Base-by-base conservation (phyloP, 2,797 vertebrate genomes). In the Trichosurus vulpecula region DNA sequence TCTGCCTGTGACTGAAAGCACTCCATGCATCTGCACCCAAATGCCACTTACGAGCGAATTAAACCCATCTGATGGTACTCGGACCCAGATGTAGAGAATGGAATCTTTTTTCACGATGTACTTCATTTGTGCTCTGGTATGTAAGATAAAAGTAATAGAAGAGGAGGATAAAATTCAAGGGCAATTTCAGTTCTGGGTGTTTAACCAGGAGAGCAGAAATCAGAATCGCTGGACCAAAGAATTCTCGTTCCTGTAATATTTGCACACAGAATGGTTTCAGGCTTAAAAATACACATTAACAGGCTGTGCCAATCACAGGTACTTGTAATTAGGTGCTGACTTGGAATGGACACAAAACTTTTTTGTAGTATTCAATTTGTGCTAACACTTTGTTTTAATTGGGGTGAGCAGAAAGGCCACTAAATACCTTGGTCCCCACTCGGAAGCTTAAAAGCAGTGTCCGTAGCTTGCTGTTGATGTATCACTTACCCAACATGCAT, bases 271-370 rank as follows among this genome's bases (percentile, higher is more conserved):
- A 98, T 98, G 94, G 94, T 56, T 98, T 98, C 90, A 89, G 19
- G 25, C 98, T 97, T 97, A 95, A 96, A 97, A 66, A 51, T 90
- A 74, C 95, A 95, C 81, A 89, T 97, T 96, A 97, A 95, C 91
- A 97, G 95, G 92, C 90, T 90, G 1, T 95, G 95, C 98, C 97
- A 96, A 90, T 97, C 96, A 91, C 0, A 47, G 93, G 66, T 94
- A 96, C 98, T 98, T 97, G 98, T 99, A 99, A 99, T 98, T 98
- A 98, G 98, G 97, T 98, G 98, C 98, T 98, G 98, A 98, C 98
- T 98, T 98, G 97, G 98, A 98, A 98, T 94, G 95, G 97, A 61
- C 97, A 97, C 97, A 97, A 98, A 98, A 96, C 58, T 95, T 91
- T 52, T 55, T 57, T 91, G 54, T 93, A 41, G 90, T 93, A 81